Evolutionary conservation across 2,888 invertebrate species (phyloP).

Genomic region (Chaetoderma sp.): DNA sequence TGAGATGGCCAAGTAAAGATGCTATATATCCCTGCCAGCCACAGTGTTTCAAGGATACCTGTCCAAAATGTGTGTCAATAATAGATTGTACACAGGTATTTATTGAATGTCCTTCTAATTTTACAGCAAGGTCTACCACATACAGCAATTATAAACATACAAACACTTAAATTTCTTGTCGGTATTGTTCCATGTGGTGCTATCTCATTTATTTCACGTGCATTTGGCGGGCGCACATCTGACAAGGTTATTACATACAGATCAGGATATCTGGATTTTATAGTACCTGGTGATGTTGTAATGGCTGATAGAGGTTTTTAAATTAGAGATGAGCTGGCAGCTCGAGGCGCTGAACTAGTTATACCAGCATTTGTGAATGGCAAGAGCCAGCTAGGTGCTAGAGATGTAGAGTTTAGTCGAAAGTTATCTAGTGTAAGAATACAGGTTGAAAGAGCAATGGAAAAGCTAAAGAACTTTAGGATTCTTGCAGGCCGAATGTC

Average conservation of each 20-base stretch:
- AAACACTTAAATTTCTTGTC: slow-evolving; percentile 44
- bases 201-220: slow-evolving; percentile 43
- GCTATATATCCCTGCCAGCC: not conserved
- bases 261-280: slow-evolving; percentile 32
- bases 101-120: slow-evolving; percentile 12
- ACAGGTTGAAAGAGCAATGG: slow-evolving; percentile 29
- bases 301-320: slow-evolving; percentile 43
- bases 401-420: slow-evolving; percentile 32
- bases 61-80: slow-evolving; percentile 19
- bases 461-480: slow-evolving; percentile 20
- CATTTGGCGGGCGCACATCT: slow-evolving; percentile 43
- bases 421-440: slow-evolving; percentile 32
- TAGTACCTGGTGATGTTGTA: slow-evolving; percentile 33
- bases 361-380: slow-evolving; percentile 36
- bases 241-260: slow-evolving; percentile 43
- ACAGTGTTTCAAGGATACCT: slow-evolving; percentile 4
- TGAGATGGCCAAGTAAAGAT: too few relatives aligned
- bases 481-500: slow-evolving; percentile 4
- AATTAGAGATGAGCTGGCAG: slow-evolving; percentile 27
- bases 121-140: slow-evolving; percentile 10
- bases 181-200: slow-evolving; percentile 43
- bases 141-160: slow-evolving; percentile 14
- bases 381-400: slow-evolving; percentile 28
- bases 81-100: slow-evolving; percentile 30
- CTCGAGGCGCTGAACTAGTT: slow-evolving; percentile 19